Evolutionary conservation across 2,888 invertebrate species (phyloP), one percentile per base, ranked within the genome.

Genomic region (Tupiocoris notatus): DNA sequence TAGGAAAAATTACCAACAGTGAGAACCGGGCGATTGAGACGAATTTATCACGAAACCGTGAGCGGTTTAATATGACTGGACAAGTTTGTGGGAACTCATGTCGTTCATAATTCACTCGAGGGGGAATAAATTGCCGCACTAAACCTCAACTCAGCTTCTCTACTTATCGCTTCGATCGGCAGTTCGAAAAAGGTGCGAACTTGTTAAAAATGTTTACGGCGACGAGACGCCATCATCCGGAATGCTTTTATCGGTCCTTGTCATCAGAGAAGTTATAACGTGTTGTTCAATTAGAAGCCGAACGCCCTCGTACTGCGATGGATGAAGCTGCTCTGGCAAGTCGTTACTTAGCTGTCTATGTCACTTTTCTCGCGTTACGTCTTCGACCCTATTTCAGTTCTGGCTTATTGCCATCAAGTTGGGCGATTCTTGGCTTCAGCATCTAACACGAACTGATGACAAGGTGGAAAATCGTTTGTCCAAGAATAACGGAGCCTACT

Each of bases 241-340:
- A 65, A 65, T n/a, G 65, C 39, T 65, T 65, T 65, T 65, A 65
- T 65, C 65, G 65, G 65, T 65, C 20, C 20, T 65, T 65, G 65
- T 65, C 65, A 65, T 65, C 65, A 17, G 12, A 39, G 39, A 39
- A 39, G 12, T 39, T 39, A 12, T 39, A 39, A 39, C 6, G 39
- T 39, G 3, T 39, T 39, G 39, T 39, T 39, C 39, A 39, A 39
- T 39, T 39, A 39, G 39, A 12, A 12, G 39, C 6, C 39, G 39
- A n/a, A n/a, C n/a, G n/a, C n/a, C n/a, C n/a, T n/a, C n/a, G n/a
- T n/a, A n/a, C n/a, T n/a, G n/a, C n/a, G n/a, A n/a, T n/a, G n/a
- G n/a, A n/a, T n/a, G n/a, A n/a, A n/a, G n/a, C n/a, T n/a, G n/a
- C n/a, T n/a, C n/a, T n/a, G n/a, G n/a, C n/a, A n/a, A n/a, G n/a